Base-by-base conservation (phyloP, 2,113 vertebrate genomes). In the Daubentonia madagascariensis region DNA sequence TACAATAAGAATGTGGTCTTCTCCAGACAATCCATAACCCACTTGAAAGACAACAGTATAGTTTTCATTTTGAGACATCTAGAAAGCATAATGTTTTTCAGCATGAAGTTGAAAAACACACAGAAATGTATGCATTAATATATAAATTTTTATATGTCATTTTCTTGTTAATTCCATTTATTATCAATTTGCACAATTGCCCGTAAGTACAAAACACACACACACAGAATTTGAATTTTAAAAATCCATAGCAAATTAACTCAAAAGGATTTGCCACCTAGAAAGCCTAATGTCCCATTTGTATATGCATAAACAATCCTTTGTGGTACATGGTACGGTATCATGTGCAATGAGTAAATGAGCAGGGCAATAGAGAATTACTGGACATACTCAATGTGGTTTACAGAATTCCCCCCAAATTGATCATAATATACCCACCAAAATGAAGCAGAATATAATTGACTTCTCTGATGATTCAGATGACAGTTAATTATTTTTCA, bases 401-500 rank as follows among this genome's bases (percentile, higher is more conserved):
- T 93, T 90, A 83, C 12, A 97, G 43, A 73, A 23, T 90, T 96
- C 72, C 28, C 8, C 54, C 61, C 61, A 6, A 57, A 8, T 14
- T 35, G 25, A 52, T 54, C 17, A 23, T 59, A 65, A 95, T 57
- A 48, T 28, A 57, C 13, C 5, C 17, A 86, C 25, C 25, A 59
- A 75, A 91, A 57, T 25, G n/a, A 93, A 61, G 23, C 13, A 45
- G 22, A 93, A 80, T 57, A 16, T 5, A 91, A 94, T 8, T 59
- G 45, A 92, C 80, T 96, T 85, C 9, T 78, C 59, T 90, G 80
- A 84, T 57, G 37, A 91, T 43, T 63, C 83, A 61, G 57, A 76
- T 72, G 37, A 5, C 45, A 80, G 20, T 40, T 79, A 88, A 81
- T 94, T 88, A 67, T 72, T 90, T 63, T 57, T 8, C 30, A 73